Percentiles rank a stretch among this genome's conserved stretches.
Conservation (phyloP, 2,797 vertebrate species). For the Hipposideros larvatus region DNA sequence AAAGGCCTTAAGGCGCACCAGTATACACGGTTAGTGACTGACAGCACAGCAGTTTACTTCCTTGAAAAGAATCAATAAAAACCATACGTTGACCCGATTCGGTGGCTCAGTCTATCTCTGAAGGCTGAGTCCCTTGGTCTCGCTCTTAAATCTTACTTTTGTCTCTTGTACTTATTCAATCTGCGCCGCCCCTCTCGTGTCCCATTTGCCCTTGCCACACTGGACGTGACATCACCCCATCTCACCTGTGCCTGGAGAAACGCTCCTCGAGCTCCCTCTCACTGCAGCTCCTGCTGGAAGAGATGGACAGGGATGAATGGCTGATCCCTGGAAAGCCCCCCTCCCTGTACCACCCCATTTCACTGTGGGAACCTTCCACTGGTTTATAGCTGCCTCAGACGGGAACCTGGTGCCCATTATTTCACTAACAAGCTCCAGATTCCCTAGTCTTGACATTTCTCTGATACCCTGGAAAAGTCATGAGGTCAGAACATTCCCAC, state of each 20-base stretch:
- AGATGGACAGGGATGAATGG: background rate
- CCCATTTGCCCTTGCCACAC: too few relatives aligned
- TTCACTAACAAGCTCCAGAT: background rate
- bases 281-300: background rate
- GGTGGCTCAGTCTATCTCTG: too few relatives aligned
- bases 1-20: too few relatives aligned
- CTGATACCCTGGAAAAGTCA: background rate
- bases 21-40: too few relatives aligned
- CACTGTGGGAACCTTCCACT: background rate
- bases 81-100: too few relatives aligned
- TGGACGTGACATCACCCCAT: too few relatives aligned
- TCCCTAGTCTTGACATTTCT: background rate
- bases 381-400: background rate
- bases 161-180: too few relatives aligned
- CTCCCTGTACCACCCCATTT: background rate
- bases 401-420: background rate
- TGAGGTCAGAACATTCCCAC: background rate
- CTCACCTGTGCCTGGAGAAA: slow-evolving; percentile 47
- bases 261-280: accelerated
- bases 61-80: too few relatives aligned
- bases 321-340: background rate
- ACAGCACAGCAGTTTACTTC: too few relatives aligned
- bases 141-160: too few relatives aligned
- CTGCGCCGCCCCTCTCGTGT: too few relatives aligned
- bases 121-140: too few relatives aligned